These are phyloP conservation scores for Thalassaphorura encarpata DNA, from an alignment of 1,140 invertebrate genomes.

Conservation along the genomic window DNA sequence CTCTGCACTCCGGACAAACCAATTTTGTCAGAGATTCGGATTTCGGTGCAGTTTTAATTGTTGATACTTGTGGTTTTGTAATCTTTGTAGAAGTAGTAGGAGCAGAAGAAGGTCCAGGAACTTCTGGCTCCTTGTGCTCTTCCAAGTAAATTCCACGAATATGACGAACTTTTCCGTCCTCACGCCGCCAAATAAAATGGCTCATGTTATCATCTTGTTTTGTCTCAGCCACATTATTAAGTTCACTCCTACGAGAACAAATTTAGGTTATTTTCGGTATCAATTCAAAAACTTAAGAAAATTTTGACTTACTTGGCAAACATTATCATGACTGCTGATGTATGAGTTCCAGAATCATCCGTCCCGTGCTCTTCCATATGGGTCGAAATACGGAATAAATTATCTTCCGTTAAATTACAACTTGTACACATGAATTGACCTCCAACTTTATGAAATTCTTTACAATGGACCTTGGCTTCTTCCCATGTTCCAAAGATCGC, in stretches of 20 bases:
- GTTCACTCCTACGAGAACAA: slow-evolving; percentile 13
- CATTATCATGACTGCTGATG: slow-evolving; percentile 11
- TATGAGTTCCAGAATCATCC: slow-evolving; percentile 21
- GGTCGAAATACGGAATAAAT: slow-evolving; percentile 45
- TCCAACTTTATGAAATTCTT: slow-evolving; percentile 48
- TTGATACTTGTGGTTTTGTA: neutral
- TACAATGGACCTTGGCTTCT: slow-evolving; percentile 49
- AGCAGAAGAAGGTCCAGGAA: too few relatives aligned
- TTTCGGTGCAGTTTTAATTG: slow-evolving; percentile 14
- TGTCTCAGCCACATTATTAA: neutral
- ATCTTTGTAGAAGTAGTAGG: too few relatives aligned
- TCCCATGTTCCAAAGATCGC: slow-evolving; percentile 48
- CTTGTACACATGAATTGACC: slow-evolving; percentile 55
- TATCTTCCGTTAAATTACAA: slow-evolving; percentile 49
- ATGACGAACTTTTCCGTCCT: slow-evolving; percentile 45
- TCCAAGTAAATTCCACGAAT: slow-evolving; percentile 45
- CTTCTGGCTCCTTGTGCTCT: too few relatives aligned
- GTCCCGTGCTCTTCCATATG: slow-evolving; percentile 49
- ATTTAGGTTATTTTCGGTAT: too few relatives aligned
- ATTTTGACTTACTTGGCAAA: slow-evolving; percentile 14
- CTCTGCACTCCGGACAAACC: slow-evolving; percentile 45
- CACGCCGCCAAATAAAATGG: slow-evolving; percentile 49
- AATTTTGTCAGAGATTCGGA: slow-evolving; percentile 38
- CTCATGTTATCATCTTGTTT: slow-evolving; percentile 40
- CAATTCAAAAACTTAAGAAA: too few relatives aligned